A percentile compares a stretch with the other conserved stretches of the same genome.
phyloP scores from a whole-genome alignment of 2,113 vertebrate species.

The Datnioides undecimradiatus region DNA sequence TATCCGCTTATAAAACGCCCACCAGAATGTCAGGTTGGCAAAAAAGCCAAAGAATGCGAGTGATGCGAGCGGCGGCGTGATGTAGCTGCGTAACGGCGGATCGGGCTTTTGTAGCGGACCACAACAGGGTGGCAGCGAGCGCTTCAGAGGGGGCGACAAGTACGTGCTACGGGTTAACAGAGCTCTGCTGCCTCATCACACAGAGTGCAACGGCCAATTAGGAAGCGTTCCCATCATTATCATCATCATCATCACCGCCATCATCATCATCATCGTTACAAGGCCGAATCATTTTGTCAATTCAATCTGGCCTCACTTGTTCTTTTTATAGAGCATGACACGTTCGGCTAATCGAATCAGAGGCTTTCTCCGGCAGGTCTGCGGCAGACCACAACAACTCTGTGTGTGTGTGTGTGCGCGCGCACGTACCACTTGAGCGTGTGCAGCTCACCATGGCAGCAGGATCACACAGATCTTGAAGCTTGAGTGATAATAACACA shows the following conservation, averaged over 20 bases:
- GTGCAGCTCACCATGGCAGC: not conserved
- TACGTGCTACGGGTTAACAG: slow-evolving; percentile 4
- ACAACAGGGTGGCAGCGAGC: slow-evolving; percentile 45
- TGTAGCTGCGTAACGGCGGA: not conserved
- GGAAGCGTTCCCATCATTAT: slow-evolving; percentile 63
- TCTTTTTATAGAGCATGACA: slow-evolving; percentile 79
- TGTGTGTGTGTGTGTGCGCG: too few species aligned
- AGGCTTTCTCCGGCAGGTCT: not conserved
- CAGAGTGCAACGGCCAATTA: slow-evolving; percentile 60
- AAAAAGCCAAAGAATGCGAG: slow-evolving; percentile 69
- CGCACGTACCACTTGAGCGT: not conserved
- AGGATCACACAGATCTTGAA: not conserved
- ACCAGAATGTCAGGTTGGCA: slow-evolving; percentile 64
- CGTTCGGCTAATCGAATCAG: slow-evolving; percentile 56
- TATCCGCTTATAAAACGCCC: slow-evolving; percentile 55
- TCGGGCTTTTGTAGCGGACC: slow-evolving; percentile 42
- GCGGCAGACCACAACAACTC: not conserved
- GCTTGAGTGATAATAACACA: not conserved
- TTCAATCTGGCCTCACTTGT: slow-evolving; percentile 68
- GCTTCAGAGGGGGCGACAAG: slow-evolving; percentile 13
- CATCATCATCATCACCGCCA: slow-evolving; percentile 70
- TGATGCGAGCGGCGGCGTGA: slow-evolving; percentile 35
- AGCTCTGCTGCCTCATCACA: slow-evolving; percentile 39
- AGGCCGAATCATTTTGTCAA: slow-evolving; percentile 66
- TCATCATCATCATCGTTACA: slow-evolving; percentile 67